These are phyloP conservation scores for Marasmarcha lunaedactyla DNA, from an alignment of 2,888 invertebrate genomes.

Conservation along the genomic window DNA sequence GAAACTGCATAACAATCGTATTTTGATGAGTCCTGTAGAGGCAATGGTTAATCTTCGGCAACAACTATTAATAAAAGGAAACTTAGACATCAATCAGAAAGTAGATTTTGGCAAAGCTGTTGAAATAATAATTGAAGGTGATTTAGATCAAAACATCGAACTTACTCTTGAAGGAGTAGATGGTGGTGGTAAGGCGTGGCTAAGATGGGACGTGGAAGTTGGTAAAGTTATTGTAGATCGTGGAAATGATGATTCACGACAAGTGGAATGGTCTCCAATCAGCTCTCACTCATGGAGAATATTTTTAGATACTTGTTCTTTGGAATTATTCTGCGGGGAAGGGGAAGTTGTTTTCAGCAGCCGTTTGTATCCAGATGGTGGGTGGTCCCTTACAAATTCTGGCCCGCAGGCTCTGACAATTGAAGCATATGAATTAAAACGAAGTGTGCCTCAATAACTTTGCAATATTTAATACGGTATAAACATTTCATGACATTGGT, in stretches of 20 bases:
- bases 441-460: conserved; percentile 42
- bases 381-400: conserved; percentile 41
- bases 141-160: conserved; percentile 31
- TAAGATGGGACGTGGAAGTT: conserved; percentile 35
- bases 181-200: conserved; percentile 31
- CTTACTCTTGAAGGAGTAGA: conserved; percentile 33
- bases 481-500: too few species aligned
- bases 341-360: conserved; percentile 58
- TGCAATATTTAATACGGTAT: too few species aligned
- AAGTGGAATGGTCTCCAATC: conserved; percentile 45
- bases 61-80: conserved; percentile 21
- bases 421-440: conserved; percentile 33
- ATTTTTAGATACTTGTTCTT: conserved; percentile 50
- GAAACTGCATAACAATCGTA: conserved; percentile 27
- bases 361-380: conserved; percentile 44
- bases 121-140: conserved; percentile 35
- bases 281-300: conserved; percentile 34
- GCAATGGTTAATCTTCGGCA: conserved; percentile 34
- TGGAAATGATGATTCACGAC: conserved; percentile 38
- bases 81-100: conserved; percentile 20
- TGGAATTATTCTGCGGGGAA: conserved; percentile 57
- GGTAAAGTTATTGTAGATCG: conserved; percentile 41
- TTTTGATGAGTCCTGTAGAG: conserved; percentile 44
- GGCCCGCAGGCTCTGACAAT: conserved; percentile 33
- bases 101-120: conserved; percentile 35